Base-by-base conservation (phyloP, 2,888 invertebrate genomes). In the Euspilapteryx auroguttella region DNA sequence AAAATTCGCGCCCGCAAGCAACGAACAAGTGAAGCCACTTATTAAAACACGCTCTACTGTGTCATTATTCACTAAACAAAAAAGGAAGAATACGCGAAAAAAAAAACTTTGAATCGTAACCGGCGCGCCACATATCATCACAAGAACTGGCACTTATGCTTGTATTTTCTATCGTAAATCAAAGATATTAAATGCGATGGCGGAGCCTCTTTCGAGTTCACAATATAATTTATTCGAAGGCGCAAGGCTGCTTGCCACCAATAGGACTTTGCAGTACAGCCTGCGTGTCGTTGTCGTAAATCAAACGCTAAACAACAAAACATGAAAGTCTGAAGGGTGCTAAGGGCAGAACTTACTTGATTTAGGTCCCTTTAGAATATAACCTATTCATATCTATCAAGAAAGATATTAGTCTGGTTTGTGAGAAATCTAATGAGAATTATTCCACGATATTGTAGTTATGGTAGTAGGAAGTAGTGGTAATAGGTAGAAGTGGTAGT, bases 101-200 rank as follows among this genome's bases (percentile, higher is more conserved):
- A 12, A 59, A 64, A 55, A 57, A 43, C 47, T 59, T 57, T 58
- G 59, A 65, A 63, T 62, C 52, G 64, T 66, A 61, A 61, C 64
- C 59, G 52, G 45, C 57, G 49, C 53, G 61, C 68, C 48, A 68
- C 73, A 71, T 69, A 71, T 73, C 71, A 71, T 64, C 58, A 56
- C 37, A 45, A 49, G 55, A 63, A 59, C 64, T 65, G 65, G 69
- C 63, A 64, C 62, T 69, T 71, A 69, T 58, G 55, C 58, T 56
- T 53, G 63, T 65, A 66, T 68, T 68, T 66, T 68, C 69, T 66
- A 65, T 66, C 73, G 68, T 75, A 75, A 75, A 75, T 75, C 75
- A 75, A 71, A 69, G 57, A 75, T 75, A 75, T 75, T 75, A 75
- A 75, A 71, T 64, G 57, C 61, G 57, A 66, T 61, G 66, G 65